Conservation (phyloP, 2,888 invertebrate species). For the Mesorhabditis sp. region DNA sequence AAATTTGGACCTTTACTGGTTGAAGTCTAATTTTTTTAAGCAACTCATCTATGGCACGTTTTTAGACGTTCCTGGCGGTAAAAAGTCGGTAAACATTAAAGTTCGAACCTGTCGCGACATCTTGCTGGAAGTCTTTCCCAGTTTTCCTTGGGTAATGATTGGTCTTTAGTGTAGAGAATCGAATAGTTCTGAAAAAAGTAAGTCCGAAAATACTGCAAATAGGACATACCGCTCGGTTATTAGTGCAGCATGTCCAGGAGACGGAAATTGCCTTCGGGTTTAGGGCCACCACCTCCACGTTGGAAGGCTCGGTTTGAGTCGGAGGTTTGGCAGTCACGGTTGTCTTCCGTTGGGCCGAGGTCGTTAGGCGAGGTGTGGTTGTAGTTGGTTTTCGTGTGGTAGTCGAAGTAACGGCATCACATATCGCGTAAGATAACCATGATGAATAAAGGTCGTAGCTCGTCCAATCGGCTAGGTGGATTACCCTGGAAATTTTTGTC, state of each 20-base stretch:
- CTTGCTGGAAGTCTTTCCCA: constrained; percentile 39
- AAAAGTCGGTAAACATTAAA: background rate
- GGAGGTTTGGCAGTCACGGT: constrained; percentile 9
- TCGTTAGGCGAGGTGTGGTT: constrained; percentile 23
- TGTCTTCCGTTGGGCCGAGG: background rate
- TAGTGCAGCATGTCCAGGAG: constrained; percentile 54
- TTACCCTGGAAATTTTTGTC: constrained; percentile 30
- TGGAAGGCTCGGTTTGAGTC: constrained; percentile 33
- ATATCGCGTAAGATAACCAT: constrained; percentile 48
- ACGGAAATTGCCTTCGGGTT: constrained; percentile 45
- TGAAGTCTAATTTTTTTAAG: too few relatives aligned
- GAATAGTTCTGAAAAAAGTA: constrained; percentile 42
- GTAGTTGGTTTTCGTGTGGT: constrained; percentile 31
- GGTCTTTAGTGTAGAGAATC: constrained; percentile 46
- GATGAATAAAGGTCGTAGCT: constrained; percentile 44
- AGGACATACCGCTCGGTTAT: constrained; percentile 43
- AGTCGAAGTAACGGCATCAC: constrained; percentile 38
- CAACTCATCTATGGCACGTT: too few relatives aligned
- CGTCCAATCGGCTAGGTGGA: constrained; percentile 51
- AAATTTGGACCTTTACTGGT: background rate
- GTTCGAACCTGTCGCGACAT: constrained; percentile 45
- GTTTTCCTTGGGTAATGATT: constrained; percentile 32
- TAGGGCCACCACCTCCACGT: constrained; percentile 44
- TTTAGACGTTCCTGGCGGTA: too few relatives aligned
- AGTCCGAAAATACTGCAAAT: background rate